Evolutionary conservation across 2,113 vertebrate genomes (phyloP), one percentile per base, ranked within the genome.

Genomic region (Hippocampus comes): DNA sequence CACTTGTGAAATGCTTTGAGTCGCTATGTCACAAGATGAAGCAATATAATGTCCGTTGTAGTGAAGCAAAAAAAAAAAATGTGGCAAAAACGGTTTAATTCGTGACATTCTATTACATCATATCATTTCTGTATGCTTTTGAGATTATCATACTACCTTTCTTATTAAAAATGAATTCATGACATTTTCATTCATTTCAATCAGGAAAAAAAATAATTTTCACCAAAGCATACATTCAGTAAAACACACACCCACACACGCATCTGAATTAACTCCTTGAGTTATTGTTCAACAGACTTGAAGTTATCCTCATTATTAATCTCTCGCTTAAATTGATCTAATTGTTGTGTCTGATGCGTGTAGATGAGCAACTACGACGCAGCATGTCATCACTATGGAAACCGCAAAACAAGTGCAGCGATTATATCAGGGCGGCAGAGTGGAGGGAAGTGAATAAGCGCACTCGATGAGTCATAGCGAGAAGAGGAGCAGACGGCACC

Each of bases 351-450:
- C 5, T 27, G 56, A 3, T 34, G 30, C 15, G 27, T 34, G 34
- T 81, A 49, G 43, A 79, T 74, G 63, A 80, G 72, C 38, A n/a
- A 0, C 1, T 68, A 64, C 17, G 27, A 23, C 21, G 15, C 12
- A 59, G 5, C 12, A 27, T 12, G 23, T 51, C 25, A 0, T 75
- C 5, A 9, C 78, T 67, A 79, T 81, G 73, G 74, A 70, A 83
- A 88, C 82, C 43, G 17, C 14, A 21, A 38, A 78, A 85, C 61
- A 89, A 82, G 81, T 48, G 64, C 63, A 21, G 49, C 0, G 8
- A 43, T 84, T 78, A 82, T 68, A 70, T 68, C 67, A 21, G 21
- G 34, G 30, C 34, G n/a, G 30, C 51, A 55, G 17, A 56, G 34
- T 55, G 27, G 14, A 34, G 14, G 57, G 34, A 34, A 42, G 27